Conservation (phyloP, 2,797 vertebrate genomes). For the Mormyrops boulengeri region DNA sequence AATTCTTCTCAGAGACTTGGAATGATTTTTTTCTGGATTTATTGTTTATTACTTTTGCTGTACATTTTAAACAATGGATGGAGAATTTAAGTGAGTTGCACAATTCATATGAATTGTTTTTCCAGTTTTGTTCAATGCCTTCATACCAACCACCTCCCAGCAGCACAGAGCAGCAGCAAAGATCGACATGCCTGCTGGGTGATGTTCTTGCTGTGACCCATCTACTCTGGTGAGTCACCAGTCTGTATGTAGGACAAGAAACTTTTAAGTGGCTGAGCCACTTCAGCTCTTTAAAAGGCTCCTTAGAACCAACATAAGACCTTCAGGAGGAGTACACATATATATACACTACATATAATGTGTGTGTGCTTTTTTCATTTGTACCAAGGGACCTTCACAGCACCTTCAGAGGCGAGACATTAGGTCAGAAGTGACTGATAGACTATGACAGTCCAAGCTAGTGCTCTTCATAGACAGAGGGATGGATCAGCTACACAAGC, state of each 20-base stretch:
- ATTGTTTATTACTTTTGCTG: neutral
- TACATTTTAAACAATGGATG: neutral
- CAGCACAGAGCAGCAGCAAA: neutral
- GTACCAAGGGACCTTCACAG: neutral
- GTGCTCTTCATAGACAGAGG: neutral
- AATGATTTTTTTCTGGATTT: neutral
- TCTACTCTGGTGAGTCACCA: neutral
- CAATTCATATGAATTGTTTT: neutral
- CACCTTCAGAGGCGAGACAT: neutral
- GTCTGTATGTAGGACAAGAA: neutral
- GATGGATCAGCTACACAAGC: neutral
- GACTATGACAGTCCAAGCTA: neutral
- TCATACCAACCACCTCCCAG: neutral
- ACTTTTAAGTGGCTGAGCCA: neutral
- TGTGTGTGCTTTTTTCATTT: neutral
- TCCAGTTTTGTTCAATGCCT: neutral
- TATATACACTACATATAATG: neutral
- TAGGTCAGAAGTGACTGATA: neutral
- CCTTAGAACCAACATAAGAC: neutral
- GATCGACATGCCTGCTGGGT: neutral
- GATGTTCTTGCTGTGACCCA: neutral
- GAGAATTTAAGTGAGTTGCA: neutral
- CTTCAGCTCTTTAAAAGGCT: neutral
- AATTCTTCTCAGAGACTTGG: neutral
- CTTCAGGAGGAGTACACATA: neutral